Evolutionary conservation across 1,140 invertebrate species (phyloP), one percentile per base, ranked within the genome.

Genomic region (Scaptodrosophila lebanonensis): DNA sequence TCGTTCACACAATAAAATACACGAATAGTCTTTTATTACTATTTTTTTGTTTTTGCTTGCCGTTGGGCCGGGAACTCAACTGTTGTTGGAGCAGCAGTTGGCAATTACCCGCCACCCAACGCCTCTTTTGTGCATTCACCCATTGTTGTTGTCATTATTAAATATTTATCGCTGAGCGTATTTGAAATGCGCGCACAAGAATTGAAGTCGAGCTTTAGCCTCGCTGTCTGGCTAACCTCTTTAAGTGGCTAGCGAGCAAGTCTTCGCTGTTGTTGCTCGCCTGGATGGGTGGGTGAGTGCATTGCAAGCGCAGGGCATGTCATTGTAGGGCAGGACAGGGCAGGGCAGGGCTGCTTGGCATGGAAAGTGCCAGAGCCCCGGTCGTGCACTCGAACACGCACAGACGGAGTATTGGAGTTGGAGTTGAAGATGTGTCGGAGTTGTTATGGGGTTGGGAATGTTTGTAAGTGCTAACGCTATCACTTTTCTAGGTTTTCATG

Each of bases 291-390:
- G 40, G 56, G 40, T 60, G 50, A 50, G 40, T 56, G 51, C 50
- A 63, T 77, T 68, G 60, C 75, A 79, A 82, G 69, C 75, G 82
- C 82, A 68, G 75, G 69, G 75, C n/a, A n/a, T n/a, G n/a, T n/a
- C n/a, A n/a, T n/a, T n/a, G n/a, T n/a, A n/a, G n/a, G n/a, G n/a
- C n/a, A n/a, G n/a, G n/a, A n/a, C n/a, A n/a, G n/a, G n/a, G n/a
- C n/a, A n/a, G n/a, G n/a, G n/a, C n/a, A n/a, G n/a, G n/a, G n/a
- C n/a, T n/a, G 8, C 22, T 25, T 25, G 75, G 65, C 75, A 75
- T 82, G 70, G 75, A 79, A 79, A 79, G 73, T 79, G 75, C 69
- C 56, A 51, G 45, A 47, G 40, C 15, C 30, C 30, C 45, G 3
- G 17, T 7, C 43, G n/a, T 33, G 32, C 61, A 64, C 61, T 60